A percentile compares a stretch with the other conserved stretches of the same genome.
Conservation (phyloP, 2,113 vertebrate species). For the Odocoileus virginianus region DNA sequence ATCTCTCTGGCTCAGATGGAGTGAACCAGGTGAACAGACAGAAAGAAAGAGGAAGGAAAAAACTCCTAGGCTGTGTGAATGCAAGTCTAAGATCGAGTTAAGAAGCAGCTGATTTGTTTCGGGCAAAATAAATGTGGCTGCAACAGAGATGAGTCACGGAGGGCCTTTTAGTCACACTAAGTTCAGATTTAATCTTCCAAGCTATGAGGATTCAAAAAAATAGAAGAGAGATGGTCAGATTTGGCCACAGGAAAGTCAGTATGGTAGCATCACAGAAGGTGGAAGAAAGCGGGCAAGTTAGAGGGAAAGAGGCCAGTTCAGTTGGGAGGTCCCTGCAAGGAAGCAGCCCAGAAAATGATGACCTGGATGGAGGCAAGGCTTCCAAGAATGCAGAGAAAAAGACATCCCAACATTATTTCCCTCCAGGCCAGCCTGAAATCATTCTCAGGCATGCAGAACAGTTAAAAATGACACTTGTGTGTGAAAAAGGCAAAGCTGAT, state of each 20-base stretch:
- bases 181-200: not conserved
- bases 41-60: not conserved
- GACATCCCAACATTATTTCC: not conserved
- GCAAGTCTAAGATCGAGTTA: not conserved
- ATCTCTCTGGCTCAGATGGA: not conserved
- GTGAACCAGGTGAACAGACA: not conserved
- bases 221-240: not conserved
- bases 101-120: not conserved
- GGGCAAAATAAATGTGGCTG: not conserved
- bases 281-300: not conserved
- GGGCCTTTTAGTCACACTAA: not conserved
- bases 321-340: not conserved
- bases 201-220: not conserved
- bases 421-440: not conserved
- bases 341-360: not conserved
- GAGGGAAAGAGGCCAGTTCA: not conserved
- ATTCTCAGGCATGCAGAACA: not conserved
- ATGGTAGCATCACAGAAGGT: not conserved
- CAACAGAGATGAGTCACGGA: not conserved
- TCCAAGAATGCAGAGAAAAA: not conserved
- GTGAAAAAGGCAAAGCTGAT: conserved; percentile 51
- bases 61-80: not conserved
- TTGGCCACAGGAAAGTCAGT: not conserved
- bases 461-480: not conserved
- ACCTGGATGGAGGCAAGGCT: no score